Evolutionary conservation across 2,888 invertebrate genomes (phyloP), one percentile per base, ranked within the genome.

Genomic region (Nemapogon koenigi): DNA sequence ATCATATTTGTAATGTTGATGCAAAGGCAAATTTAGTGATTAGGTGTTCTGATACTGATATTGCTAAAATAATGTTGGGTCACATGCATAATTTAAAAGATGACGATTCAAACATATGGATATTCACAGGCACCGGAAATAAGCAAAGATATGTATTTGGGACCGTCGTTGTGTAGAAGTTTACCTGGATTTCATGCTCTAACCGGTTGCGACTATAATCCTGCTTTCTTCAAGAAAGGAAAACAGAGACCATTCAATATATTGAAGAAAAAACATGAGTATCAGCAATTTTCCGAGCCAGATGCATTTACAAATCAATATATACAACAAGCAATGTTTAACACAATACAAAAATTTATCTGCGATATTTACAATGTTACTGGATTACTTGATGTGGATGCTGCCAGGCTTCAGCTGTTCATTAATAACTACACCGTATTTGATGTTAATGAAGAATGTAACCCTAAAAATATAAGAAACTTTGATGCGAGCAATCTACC

Each of bases 61-160:
- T 46, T 44, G 33, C 37, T 4, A 39, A 38, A 37, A 44, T 46
- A 28, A 43, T 44, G 43, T 38, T 44, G 16, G 38, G 38, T 44
- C 33, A 46, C 30, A 39, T 46, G 40, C 33, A 42, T 22, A 40
- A 35, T 25, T 35, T 43, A 11, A 25, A 44, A 36, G 30, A 31
- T 38, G 41, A 38, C 36, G 41, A 38, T 38, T 35, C 36, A 13
- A 2, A 16, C 16, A 31, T 42, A 37, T 37, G 40, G 42, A 42
- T 27, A 40, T 33, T 27, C 14, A 36, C 30, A 18, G 46, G 47
- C 11, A 42, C 43, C 37, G 39, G 40, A 14, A 44, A 44, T 27
- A 28, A 28, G 4, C 11, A 7, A 28, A 7, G 28, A 28, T 4
- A 4, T 7, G 7, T 28, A n/a, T 4, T 7, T 28, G 7, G 41